Conservation (phyloP, 2,888 invertebrate genomes). For the Oscheius myriophilus region DNA sequence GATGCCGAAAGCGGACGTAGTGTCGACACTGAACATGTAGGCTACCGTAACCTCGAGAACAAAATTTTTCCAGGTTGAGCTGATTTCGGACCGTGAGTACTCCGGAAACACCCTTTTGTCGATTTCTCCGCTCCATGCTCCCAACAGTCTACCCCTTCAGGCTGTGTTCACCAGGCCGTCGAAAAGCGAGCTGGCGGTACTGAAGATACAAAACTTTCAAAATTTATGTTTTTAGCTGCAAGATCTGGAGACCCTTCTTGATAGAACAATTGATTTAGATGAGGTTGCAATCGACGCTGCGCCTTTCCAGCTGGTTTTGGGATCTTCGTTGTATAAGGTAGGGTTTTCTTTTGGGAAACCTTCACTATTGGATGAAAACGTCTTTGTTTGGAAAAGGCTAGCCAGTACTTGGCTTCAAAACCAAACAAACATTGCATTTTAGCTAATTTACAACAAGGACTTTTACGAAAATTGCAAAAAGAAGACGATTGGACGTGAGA, state of each 20-base stretch:
- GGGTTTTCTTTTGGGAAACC: neutral
- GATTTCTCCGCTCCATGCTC: slow-evolving; percentile 57
- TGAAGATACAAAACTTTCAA: neutral
- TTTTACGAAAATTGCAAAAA: no score
- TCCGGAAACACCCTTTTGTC: slow-evolving; percentile 53
- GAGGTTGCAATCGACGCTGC: slow-evolving; percentile 59
- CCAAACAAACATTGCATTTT: no score
- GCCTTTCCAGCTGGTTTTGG: slow-evolving; percentile 58
- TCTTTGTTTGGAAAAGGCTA: no score
- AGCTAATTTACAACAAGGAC: no score
- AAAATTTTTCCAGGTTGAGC: slow-evolving; percentile 38
- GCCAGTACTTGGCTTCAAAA: no score
- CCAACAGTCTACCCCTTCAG: slow-evolving; percentile 52
- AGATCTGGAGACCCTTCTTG: slow-evolving; percentile 45
- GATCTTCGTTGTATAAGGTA: slow-evolving; percentile 57
- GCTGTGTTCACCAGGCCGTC: slow-evolving; percentile 51
- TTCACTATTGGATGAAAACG: no score
- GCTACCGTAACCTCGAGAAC: neutral
- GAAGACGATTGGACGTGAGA: no score
- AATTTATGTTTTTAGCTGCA: slow-evolving; percentile 30
- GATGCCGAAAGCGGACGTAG: slow-evolving; percentile 37
- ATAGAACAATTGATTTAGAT: slow-evolving; percentile 51
- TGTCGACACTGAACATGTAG: slow-evolving; percentile 27
- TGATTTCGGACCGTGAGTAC: slow-evolving; percentile 47
- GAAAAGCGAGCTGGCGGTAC: slow-evolving; percentile 37